A percentile compares a stretch with the other conserved stretches of the same genome.
Conservation (phyloP, 2,113 vertebrate species). For the Periophthalmodon schlosseri region DNA sequence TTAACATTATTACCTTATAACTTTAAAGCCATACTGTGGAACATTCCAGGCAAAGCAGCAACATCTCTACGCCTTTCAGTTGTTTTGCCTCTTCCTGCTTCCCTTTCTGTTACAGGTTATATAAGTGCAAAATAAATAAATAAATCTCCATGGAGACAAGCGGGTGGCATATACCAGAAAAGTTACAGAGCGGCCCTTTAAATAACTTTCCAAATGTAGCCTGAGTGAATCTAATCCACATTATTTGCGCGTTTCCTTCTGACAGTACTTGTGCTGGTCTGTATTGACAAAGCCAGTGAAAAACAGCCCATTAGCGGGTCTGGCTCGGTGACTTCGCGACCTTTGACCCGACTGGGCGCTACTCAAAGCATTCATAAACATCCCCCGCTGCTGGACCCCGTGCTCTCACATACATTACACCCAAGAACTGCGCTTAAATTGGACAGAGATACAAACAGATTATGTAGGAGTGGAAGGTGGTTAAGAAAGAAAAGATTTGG, state of each 20-base stretch:
- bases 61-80: no score
- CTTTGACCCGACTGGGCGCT: background rate
- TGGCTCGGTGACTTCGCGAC: background rate
- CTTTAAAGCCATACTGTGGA: no score
- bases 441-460: background rate
- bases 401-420: background rate
- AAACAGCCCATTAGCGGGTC: conserved; percentile 12
- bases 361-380: conserved; percentile 5
- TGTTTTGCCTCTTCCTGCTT: no score
- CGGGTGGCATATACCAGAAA: background rate
- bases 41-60: no score
- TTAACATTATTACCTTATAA: no score
- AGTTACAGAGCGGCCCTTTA: background rate
- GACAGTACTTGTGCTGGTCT: background rate
- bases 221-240: background rate
- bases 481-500: background rate
- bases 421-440: background rate
- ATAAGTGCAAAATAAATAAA: no score
- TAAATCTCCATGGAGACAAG: no score
- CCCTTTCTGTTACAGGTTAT: no score
- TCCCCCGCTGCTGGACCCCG: background rate
- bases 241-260: background rate
- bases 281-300: conserved; percentile 2
- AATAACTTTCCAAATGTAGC: background rate
- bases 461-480: background rate